These are phyloP conservation scores for Drosophila arizonae DNA, from an alignment of 1,140 invertebrate genomes.

Conservation along the genomic window DNA sequence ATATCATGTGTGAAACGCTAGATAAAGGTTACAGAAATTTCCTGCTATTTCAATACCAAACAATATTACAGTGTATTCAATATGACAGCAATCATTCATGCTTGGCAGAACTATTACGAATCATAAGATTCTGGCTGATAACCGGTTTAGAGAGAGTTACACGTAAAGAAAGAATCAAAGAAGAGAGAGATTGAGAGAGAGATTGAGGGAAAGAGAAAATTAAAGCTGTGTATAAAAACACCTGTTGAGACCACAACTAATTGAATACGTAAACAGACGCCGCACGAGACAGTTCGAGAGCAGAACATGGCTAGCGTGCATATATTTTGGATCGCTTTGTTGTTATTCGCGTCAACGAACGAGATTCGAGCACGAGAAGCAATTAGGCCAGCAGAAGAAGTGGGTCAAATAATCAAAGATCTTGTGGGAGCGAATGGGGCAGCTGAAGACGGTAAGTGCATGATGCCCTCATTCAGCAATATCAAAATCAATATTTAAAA, in stretches of 20 bases:
- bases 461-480: not conserved
- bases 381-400: conserved; percentile 53
- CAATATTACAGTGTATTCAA: too few relatives aligned
- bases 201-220: not conserved
- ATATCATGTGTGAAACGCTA: not conserved
- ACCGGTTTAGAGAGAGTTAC: not conserved
- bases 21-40: not conserved
- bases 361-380: conserved; percentile 57
- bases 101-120: not conserved
- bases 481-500: not conserved
- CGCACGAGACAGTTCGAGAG: conserved; percentile 17
- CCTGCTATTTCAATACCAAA: too few relatives aligned
- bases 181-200: conserved; percentile 1
- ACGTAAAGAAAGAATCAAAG: not conserved
- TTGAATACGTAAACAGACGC: conserved; percentile 45
- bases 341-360: conserved; percentile 28
- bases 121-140: too few relatives aligned
- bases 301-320: not conserved
- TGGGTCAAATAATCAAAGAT: conserved; percentile 68
- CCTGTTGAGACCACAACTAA: conserved; percentile 28
- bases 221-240: conserved; percentile 48
- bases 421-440: conserved; percentile 40
- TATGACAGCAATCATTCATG: too few relatives aligned
- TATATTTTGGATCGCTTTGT: not conserved
- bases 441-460: conserved; percentile 38